Base-by-base conservation (phyloP, 2,113 vertebrate species). In the Ictalurus furcatus region DNA sequence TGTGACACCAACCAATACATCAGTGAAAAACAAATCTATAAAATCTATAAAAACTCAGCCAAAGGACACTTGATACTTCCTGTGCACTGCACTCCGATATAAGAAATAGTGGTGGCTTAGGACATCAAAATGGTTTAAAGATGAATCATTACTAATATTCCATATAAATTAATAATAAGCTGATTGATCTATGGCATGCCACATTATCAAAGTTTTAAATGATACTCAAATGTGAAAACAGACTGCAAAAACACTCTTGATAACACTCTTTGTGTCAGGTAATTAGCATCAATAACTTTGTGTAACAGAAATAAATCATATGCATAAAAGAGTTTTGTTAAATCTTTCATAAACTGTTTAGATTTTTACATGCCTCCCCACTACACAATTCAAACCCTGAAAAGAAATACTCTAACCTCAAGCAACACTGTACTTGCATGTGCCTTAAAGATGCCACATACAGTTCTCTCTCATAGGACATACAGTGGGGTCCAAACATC, bases 11-110 rank as follows among this genome's bases (percentile, higher is more conserved):
- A 85, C 59, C 37, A 80, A 80, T 78, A 71, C 67, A 25, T 63
- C 14, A 78, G 28, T 80, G 48, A 88, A 85, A 80, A 65, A 56
- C 25, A 84, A 63, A 63, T 84, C 58, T 84, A 84, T 84, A 87
- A 84, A 84, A 84, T 84, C 58, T 84, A 84, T 84, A 87, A 82
- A 88, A 83, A 34, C 25, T 28, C 28, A 52, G 78, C 79, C 44
- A 28, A 34, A 58, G 48, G 78, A 58, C 52, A 74, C 67, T 74
- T 86, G 59, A 79, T 48, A 78, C 40, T 80, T 34, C 81, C 81
- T 84, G 81, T 63, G 81, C 58, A 79, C 76, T 30, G 54, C 69
- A 59, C 17, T 87, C n/a, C n/a, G 44, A n/a, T 81, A 34, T 59
- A 87, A 81, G 63, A 88, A 56, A 79, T 37, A 82, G 78, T 30